Conservation (phyloP, 1,140 invertebrate genomes). For the Calephelis virginiensis region DNA sequence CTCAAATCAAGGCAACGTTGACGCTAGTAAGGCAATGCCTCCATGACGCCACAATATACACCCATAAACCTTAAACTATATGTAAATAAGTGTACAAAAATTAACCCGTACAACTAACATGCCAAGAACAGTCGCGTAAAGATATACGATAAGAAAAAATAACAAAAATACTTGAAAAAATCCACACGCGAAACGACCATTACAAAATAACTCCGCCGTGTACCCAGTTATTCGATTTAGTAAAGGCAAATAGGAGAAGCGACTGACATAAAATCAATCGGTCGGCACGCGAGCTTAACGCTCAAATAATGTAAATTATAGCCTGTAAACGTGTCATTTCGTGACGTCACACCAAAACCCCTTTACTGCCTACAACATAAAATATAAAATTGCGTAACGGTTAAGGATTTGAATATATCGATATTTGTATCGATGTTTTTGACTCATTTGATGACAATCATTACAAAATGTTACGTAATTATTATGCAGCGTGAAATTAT, state of each 20-base stretch:
- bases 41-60: neutral
- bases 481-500: neutral
- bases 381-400: constrained; percentile 33
- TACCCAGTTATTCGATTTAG: constrained; percentile 69
- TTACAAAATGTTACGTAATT: neutral
- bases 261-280: constrained; percentile 74
- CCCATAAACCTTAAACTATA: neutral
- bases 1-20: too few species aligned
- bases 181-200: constrained; percentile 65
- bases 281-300: constrained; percentile 69
- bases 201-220: constrained; percentile 66
- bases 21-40: too few species aligned
- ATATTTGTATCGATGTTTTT: constrained; percentile 1
- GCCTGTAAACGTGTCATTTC: constrained; percentile 75
- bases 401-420: neutral
- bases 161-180: constrained; percentile 26
- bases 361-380: constrained; percentile 31
- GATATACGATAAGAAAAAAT: constrained; percentile 36
- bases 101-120: constrained; percentile 11
- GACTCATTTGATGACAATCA: neutral
- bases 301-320: constrained; percentile 75
- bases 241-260: constrained; percentile 63
- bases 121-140: constrained; percentile 23
- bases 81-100: constrained; percentile 24
- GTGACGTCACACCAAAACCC: constrained; percentile 56